phyloP scores from a whole-genome alignment of 2,888 invertebrate species.

The Drosophila algonquin region DNA sequence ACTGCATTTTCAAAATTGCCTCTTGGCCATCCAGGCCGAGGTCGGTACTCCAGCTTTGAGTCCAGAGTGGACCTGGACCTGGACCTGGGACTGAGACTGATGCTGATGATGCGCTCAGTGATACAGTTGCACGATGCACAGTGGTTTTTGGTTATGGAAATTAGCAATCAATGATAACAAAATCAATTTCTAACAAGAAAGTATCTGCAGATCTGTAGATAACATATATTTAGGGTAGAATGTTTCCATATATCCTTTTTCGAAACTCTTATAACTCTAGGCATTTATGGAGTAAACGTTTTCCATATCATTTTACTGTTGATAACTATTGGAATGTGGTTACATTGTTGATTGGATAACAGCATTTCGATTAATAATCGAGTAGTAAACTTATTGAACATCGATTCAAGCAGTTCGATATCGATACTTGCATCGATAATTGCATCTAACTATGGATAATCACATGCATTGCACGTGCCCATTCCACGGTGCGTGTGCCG shows the following conservation, averaged over 20 bases:
- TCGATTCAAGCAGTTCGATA: no score
- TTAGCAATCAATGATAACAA: background rate
- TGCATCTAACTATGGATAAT: background rate
- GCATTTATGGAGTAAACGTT: no score
- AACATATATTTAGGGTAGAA: background rate
- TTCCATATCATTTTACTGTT: no score
- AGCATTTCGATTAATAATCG: background rate
- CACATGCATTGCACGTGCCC: background rate
- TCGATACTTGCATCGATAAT: background rate
- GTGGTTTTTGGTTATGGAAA: background rate
- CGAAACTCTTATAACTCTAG: no score
- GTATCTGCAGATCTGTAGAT: conserved; percentile 10
- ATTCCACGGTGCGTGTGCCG: conserved; percentile 51
- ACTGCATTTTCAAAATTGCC: conserved; percentile 70
- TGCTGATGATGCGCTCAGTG: conserved; percentile 21
- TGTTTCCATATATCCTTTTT: no score
- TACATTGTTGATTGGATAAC: no score
- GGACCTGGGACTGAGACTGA: conserved; percentile 39
- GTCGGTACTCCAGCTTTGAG: conserved; percentile 21
- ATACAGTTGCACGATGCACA: conserved; percentile 1
- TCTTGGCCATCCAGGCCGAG: conserved; percentile 53
- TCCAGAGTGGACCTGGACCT: background rate
- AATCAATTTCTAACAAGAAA: conserved; percentile 3
- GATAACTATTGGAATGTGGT: no score
- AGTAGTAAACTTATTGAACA: background rate